Evolutionary conservation across 2,113 vertebrate genomes (phyloP).

Genomic region (Bungarus multicinctus): DNA sequence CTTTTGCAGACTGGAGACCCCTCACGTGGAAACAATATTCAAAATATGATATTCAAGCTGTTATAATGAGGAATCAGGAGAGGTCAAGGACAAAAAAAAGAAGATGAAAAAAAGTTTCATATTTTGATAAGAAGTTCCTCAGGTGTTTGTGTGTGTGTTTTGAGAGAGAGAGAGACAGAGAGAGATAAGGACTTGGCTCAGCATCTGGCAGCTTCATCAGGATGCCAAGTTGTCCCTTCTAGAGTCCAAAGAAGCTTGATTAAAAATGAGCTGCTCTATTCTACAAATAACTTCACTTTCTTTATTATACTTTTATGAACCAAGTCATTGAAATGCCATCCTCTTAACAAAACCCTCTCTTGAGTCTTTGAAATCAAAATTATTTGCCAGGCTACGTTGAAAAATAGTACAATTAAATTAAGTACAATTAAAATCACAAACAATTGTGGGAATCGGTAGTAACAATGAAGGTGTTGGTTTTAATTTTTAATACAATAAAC

Average conservation of each 20-base stretch:
- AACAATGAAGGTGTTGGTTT: neutral
- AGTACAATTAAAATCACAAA: neutral
- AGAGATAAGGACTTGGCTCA: neutral
- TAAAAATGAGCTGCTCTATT: neutral
- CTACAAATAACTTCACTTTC: neutral
- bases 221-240: neutral
- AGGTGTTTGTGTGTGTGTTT: too few relatives aligned
- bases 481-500: neutral
- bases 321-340: neutral
- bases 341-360: neutral
- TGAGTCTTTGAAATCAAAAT: neutral
- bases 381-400: neutral
- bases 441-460: neutral
- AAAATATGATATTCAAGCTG: neutral
- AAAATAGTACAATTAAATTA: neutral
- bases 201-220: neutral
- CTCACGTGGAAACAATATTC: neutral
- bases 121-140: neutral
- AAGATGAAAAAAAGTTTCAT: neutral
- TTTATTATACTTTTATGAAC: neutral
- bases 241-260: neutral
- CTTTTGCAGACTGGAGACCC: too few relatives aligned
- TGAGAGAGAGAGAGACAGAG: too few relatives aligned
- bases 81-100: too few relatives aligned
- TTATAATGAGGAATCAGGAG: too few relatives aligned